phyloP scores from a whole-genome alignment of 2,113 vertebrate genomes.

The Heterochromis multidens region DNA sequence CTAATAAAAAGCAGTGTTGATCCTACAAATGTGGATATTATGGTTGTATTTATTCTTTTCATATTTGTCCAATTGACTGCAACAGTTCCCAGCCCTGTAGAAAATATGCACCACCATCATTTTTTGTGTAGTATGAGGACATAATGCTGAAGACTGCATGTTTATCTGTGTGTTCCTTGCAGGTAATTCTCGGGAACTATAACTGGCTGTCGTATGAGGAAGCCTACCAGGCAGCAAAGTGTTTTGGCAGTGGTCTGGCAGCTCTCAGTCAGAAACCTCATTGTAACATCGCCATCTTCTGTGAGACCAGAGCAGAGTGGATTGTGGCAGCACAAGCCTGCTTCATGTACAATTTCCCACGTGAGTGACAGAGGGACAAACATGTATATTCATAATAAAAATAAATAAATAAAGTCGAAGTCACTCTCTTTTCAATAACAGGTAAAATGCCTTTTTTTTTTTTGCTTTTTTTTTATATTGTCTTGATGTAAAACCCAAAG shows the following conservation, averaged over 20 bases:
- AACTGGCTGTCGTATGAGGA: constrained; percentile 92
- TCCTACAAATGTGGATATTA: not conserved
- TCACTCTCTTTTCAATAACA: not conserved
- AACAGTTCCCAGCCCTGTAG: not conserved
- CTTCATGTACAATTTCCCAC: constrained; percentile 96
- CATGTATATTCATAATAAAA: not conserved
- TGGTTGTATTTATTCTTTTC: not conserved
- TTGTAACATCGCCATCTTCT: constrained; percentile 95
- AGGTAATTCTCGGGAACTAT: constrained; percentile 96
- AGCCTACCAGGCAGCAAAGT: constrained; percentile 79
- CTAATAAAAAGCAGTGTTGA: not conserved
- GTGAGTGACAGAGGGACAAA: constrained; percentile 73
- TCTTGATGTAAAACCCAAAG: not conserved
- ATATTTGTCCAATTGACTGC: not conserved
- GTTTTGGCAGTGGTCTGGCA: constrained; percentile 90
- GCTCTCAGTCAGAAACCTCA: constrained; percentile 87
- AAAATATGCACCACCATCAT: not conserved
- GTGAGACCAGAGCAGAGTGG: constrained; percentile 96
- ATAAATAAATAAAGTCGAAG: not conserved
- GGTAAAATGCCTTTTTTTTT: not conserved
- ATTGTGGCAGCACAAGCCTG: constrained; percentile 92
- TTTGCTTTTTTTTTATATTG: not conserved
- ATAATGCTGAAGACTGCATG: not conserved
- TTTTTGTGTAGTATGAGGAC: not conserved
- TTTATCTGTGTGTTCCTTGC: constrained; percentile 6